phyloP scores from a whole-genome alignment of 2,888 invertebrate genomes.

The Gari tellinella region DNA sequence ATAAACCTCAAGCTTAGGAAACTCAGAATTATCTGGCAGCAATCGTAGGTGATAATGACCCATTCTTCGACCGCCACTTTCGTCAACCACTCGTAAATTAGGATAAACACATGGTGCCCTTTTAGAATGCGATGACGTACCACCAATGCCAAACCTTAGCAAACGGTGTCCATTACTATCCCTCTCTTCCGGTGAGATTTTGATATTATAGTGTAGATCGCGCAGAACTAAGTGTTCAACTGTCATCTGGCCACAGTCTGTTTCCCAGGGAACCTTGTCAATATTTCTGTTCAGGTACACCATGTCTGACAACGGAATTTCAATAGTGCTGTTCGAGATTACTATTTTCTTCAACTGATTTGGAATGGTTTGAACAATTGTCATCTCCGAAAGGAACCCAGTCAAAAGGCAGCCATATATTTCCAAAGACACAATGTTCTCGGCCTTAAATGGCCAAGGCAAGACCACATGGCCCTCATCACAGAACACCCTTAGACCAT shows the following conservation, averaged over 20 bases:
- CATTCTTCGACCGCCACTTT: constrained; percentile 50
- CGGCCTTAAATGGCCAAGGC: constrained; percentile 59
- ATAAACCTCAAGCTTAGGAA: constrained; percentile 56
- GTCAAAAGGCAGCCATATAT: constrained; percentile 36
- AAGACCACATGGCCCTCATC: constrained; percentile 29
- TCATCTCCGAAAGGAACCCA: constrained; percentile 56
- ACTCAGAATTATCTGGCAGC: constrained; percentile 48
- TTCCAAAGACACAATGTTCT: constrained; percentile 37
- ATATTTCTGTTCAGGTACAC: constrained; percentile 24
- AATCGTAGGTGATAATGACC: constrained; percentile 52
- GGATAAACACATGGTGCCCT: constrained; percentile 35
- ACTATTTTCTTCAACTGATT: constrained; percentile 38
- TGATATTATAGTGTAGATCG: constrained; percentile 48
- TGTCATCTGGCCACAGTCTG: constrained; percentile 55
- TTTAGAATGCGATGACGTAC: not conserved
- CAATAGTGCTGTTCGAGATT: constrained; percentile 38
- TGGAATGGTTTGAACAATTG: constrained; percentile 10
- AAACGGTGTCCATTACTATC: constrained; percentile 5
- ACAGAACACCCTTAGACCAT: constrained; percentile 31
- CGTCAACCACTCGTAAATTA: constrained; percentile 44
- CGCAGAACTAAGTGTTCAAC: constrained; percentile 43
- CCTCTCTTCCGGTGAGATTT: constrained; percentile 48
- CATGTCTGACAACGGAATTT: constrained; percentile 39
- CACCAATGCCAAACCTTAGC: constrained; percentile 4
- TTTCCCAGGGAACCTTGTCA: constrained; percentile 38